Evolutionary conservation across 2,797 vertebrate species (phyloP).

Genomic region (Aotus griseimembra): DNA sequence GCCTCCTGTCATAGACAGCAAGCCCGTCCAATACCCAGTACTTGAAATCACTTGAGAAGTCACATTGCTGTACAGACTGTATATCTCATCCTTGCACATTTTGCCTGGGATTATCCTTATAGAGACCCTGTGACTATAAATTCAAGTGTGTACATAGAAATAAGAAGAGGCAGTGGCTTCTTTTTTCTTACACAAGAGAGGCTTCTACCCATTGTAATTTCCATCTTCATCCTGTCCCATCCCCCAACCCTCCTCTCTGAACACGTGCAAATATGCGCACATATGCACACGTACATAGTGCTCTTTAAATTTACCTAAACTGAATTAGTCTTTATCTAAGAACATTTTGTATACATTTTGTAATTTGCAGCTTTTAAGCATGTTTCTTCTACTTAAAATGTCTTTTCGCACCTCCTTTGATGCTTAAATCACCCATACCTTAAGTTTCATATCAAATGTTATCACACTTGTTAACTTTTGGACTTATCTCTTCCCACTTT

Average conservation of each 20-base stretch:
- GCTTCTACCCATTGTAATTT: neutral
- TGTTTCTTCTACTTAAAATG: conserved; percentile 12
- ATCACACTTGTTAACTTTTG: neutral
- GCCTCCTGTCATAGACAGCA: neutral
- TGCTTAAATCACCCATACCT: neutral
- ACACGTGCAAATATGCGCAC: neutral
- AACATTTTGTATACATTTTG: neutral
- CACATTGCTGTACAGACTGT: neutral
- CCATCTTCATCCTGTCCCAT: neutral
- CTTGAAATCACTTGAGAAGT: neutral
- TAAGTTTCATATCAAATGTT: neutral
- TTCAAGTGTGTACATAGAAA: neutral
- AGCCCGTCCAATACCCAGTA: neutral
- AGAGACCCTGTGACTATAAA: neutral
- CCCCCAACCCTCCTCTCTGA: neutral
- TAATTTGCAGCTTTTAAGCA: neutral
- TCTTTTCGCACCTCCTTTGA: neutral
- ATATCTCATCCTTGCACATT: neutral
- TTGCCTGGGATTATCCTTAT: neutral
- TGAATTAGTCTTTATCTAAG: neutral
- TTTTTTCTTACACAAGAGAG: neutral
- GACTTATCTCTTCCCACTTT: neutral
- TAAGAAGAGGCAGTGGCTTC: neutral
- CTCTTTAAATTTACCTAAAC: neutral
- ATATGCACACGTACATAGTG: too few relatives aligned